Percentiles rank a stretch among this genome's conserved stretches.
phyloP scores from a whole-genome alignment of 2,113 vertebrate genomes.

The Mesitornis unicolor region DNA sequence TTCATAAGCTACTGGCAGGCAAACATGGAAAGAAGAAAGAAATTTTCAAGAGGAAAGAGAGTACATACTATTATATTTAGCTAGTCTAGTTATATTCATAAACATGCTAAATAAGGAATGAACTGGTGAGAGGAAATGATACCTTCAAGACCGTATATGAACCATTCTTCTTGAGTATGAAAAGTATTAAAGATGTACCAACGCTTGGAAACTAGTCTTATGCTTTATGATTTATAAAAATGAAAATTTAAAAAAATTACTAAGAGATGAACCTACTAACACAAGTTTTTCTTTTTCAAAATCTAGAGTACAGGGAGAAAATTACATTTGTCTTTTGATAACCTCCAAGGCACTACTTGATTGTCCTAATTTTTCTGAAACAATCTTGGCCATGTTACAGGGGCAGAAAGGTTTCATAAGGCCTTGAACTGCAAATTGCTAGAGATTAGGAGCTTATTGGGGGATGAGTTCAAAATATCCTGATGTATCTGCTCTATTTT shows the following conservation, averaged over 20 bases:
- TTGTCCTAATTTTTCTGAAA: not conserved
- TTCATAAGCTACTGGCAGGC: not conserved
- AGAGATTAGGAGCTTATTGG: not conserved
- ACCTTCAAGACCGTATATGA: not conserved
- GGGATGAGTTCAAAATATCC: not conserved
- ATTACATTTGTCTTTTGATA: not conserved
- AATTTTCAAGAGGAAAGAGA: not conserved
- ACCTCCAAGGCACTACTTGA: not conserved
- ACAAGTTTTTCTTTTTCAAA: not conserved
- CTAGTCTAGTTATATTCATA: not conserved
- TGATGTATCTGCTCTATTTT: not conserved
- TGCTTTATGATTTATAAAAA: not conserved
- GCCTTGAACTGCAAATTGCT: not conserved
- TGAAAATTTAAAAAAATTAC: not conserved
- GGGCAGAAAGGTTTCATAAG: not conserved
- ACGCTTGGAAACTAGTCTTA: not conserved
- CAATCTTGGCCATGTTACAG: not conserved
- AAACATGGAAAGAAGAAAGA: not conserved
- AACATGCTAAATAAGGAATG: not conserved
- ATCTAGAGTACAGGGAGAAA: not conserved
- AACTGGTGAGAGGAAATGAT: not conserved
- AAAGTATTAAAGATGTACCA: not conserved
- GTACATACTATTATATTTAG: not conserved
- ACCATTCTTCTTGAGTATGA: not conserved
- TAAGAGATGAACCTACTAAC: not conserved